phyloP scores from a whole-genome alignment of 2,888 invertebrate species.

The Brachynemurus nebulosus region DNA sequence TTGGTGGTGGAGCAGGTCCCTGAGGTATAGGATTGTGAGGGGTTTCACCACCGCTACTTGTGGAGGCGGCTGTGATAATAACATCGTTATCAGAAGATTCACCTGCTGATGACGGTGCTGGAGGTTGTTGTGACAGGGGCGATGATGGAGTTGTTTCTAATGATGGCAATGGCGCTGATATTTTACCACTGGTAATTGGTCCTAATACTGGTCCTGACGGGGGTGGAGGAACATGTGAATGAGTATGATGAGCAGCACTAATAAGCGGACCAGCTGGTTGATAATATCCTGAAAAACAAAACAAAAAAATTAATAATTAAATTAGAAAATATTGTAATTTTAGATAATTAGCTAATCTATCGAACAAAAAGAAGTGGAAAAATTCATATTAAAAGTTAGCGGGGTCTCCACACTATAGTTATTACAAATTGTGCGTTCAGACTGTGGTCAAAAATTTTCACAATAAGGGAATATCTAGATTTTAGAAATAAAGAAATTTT shows the following conservation, averaged over 20 bases:
- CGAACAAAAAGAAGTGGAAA: too few relatives aligned
- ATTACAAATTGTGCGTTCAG: too few relatives aligned
- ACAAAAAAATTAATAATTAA: too few relatives aligned
- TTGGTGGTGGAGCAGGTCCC: conserved; percentile 32
- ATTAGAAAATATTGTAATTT: too few relatives aligned
- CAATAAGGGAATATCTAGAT: too few relatives aligned
- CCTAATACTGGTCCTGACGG: conserved; percentile 30
- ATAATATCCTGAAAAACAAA: conserved; percentile 58
- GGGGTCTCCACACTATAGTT: too few relatives aligned
- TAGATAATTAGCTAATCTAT: too few relatives aligned
- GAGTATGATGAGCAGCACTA: conserved; percentile 41
- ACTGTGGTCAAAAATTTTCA: too few relatives aligned
- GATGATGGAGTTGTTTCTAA: conserved; percentile 34
- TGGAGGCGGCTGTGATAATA: conserved; percentile 28
- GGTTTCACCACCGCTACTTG: conserved; percentile 38
- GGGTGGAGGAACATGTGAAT: conserved; percentile 13
- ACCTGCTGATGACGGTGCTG: conserved; percentile 28
- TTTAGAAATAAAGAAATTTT: too few relatives aligned
- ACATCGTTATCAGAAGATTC: conserved; percentile 34
- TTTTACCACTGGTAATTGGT: conserved; percentile 33
- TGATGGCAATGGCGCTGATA: conserved; percentile 30
- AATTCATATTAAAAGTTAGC: too few relatives aligned
- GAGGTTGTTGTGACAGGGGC: conserved; percentile 34
- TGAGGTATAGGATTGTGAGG: conserved; percentile 27
- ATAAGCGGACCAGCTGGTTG: conserved; percentile 87